phyloP scores from a whole-genome alignment of 92 coral and sea anemone genomes.

The Paragorgia papillata region DNA sequence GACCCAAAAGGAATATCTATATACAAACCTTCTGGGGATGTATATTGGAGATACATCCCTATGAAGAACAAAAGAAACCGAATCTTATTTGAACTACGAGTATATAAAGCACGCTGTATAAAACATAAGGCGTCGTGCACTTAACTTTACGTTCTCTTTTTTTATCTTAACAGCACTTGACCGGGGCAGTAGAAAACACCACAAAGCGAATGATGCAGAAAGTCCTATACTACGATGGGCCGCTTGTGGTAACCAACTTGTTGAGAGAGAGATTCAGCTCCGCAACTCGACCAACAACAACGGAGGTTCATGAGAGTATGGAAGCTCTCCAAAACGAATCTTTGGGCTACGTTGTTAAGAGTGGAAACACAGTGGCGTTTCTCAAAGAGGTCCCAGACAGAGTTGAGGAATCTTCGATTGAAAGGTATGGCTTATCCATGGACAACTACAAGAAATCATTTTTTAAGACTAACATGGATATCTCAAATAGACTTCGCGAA shows the following conservation, averaged over 20 bases:
- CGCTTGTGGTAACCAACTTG: constrained; percentile 13
- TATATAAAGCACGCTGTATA: background rate
- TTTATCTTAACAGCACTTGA: background rate
- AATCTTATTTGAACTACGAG: too few species aligned
- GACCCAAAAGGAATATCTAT: too few species aligned
- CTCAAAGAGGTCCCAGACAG: constrained; percentile 5
- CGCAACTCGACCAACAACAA: constrained; percentile 1
- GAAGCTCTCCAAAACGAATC: background rate
- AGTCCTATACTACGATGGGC: constrained; percentile 14
- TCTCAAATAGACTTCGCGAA: background rate
- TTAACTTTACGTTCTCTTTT: too few species aligned
- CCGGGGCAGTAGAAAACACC: background rate
- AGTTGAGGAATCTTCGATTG: constrained; percentile 2
- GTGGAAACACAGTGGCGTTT: constrained; percentile 14
- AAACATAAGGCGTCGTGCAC: too few species aligned
- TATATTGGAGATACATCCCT: too few species aligned
- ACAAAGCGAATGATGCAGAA: background rate
- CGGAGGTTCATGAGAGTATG: constrained; percentile 18
- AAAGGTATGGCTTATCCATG: background rate
- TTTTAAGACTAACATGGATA: too few species aligned
- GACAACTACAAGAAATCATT: constrained; percentile 5
- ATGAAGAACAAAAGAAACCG: too few species aligned
- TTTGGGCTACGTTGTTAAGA: constrained; percentile 12
- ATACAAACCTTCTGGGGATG: too few species aligned
- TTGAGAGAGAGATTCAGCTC: constrained; percentile 27